These are phyloP conservation scores for Moxostoma hubbsi DNA, from an alignment of 2,797 vertebrate species.

Conservation along the genomic window DNA sequence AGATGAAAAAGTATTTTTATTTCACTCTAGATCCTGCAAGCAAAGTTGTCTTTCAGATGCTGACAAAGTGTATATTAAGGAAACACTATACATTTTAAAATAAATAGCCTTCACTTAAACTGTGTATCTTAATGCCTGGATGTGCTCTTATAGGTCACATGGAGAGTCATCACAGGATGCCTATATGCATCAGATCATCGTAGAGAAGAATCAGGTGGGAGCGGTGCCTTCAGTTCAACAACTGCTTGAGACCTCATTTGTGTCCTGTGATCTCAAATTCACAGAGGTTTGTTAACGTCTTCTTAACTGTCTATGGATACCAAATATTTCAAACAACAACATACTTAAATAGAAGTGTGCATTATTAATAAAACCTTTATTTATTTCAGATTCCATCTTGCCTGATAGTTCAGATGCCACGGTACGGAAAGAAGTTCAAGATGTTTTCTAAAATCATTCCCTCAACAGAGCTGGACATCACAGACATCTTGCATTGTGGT, in stretches of 20 bases:
- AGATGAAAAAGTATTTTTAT: neutral
- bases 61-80: neutral
- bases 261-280: conserved; percentile 80
- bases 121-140: neutral
- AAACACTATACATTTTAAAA: neutral
- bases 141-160: conserved; percentile 65
- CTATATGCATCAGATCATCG: conserved; percentile 83
- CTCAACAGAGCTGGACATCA: conserved; percentile 81
- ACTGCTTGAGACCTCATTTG: conserved; percentile 80
- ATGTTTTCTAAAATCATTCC: conserved; percentile 85
- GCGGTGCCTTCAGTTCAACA: conserved; percentile 80
- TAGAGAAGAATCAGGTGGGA: conserved; percentile 76
- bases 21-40: neutral
- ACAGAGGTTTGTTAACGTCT: conserved; percentile 71
- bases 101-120: neutral
- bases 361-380: neutral
- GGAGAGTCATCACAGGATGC: conserved; percentile 71
- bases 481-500: conserved; percentile 80
- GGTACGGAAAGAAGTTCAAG: conserved; percentile 85
- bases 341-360: neutral
- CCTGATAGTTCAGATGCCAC: conserved; percentile 84
- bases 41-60: neutral
- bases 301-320: neutral
- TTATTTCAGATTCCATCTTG: conserved; percentile 76
- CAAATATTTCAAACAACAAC: neutral